Conservation (phyloP, 2,888 invertebrate genomes). For the Teinopalpus imperialis region DNA sequence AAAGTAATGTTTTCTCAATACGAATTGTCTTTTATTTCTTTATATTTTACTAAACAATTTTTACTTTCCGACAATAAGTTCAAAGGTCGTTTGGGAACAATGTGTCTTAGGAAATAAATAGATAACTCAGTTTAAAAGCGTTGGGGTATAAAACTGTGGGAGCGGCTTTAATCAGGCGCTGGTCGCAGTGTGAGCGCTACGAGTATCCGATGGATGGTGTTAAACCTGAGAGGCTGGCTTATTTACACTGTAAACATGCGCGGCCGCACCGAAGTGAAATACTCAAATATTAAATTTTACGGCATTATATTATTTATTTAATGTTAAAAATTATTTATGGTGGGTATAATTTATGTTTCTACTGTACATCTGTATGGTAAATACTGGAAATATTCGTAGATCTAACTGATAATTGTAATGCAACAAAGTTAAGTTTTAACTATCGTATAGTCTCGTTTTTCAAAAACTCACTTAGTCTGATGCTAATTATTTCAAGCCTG, state of each 20-base stretch:
- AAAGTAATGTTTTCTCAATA: no score
- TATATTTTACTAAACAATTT: neutral
- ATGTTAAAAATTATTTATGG: conserved; percentile 8
- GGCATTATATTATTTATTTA: conserved; percentile 4
- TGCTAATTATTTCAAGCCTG: no score
- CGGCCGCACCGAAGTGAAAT: conserved; percentile 4
- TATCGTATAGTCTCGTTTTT: no score
- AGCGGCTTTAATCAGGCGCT: conserved; percentile 8
- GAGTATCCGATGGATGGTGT: conserved; percentile 14
- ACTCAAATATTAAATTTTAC: conserved; percentile 9
- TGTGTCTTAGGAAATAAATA: conserved; percentile 3
- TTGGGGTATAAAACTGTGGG: conserved; percentile 8
- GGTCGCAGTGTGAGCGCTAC: conserved; percentile 7
- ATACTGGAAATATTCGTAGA: no score
- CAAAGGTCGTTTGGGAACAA: neutral
- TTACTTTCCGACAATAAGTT: neutral
- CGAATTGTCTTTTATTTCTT: no score
- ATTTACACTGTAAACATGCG: conserved; percentile 21
- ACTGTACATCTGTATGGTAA: no score
- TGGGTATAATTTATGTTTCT: conserved; percentile 1
- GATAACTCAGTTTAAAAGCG: neutral
- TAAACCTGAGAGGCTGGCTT: conserved; percentile 14
- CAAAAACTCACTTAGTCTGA: no score
- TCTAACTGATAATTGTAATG: no score
- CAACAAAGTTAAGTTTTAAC: no score